Base-by-base conservation (phyloP, 2,797 vertebrate genomes). In the Acropternis orthonyx region DNA sequence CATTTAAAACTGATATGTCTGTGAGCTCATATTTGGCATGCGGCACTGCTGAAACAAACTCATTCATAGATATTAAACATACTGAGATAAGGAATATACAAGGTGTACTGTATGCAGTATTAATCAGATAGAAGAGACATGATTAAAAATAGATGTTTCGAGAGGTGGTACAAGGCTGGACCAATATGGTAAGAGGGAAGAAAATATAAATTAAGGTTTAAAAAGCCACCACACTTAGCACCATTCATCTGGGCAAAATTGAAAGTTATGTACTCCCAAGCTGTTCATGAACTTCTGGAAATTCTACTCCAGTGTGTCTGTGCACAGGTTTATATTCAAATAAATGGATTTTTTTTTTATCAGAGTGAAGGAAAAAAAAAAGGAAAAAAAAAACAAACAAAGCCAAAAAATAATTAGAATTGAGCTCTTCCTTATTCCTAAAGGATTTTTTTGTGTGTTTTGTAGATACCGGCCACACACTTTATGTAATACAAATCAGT, bases 11-110 rank as follows among this genome's bases (percentile, higher is more conserved):
- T 88, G 74, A 14, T 78, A 66, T 43, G 12, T 80, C 68, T 91
- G 65, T 83, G 56, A 97, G 75, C 34, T 92, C 81, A 49, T 81
- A 72, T 89, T 74, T 92, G 93, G 81, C 68, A 68, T 48, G 36
- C 30, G 54, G 24, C 22, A 71, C 32, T 46, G 26, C 44, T 80
- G 73, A 92, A 92, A 85, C 30, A 88, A 69, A 85, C 65, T 89
- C 71, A 88, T 91, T 96, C 95, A 92, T 4, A 71, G 86, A 43
- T 69, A 89, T 82, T 85, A 74, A 82, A 91, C 79, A 68, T 23
- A 83, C 14, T 34, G 63, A 92, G 65, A 83, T 91, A 88, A 93
- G 78, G 49, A 87, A 85, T 52, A 76, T 32, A 69, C 56, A 32
- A 85, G 10, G 11, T 62, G 41, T 24, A 56, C 41, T n/a, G 10